Base-by-base conservation (phyloP, 2,888 invertebrate genomes). In the Steromphala cineraria region DNA sequence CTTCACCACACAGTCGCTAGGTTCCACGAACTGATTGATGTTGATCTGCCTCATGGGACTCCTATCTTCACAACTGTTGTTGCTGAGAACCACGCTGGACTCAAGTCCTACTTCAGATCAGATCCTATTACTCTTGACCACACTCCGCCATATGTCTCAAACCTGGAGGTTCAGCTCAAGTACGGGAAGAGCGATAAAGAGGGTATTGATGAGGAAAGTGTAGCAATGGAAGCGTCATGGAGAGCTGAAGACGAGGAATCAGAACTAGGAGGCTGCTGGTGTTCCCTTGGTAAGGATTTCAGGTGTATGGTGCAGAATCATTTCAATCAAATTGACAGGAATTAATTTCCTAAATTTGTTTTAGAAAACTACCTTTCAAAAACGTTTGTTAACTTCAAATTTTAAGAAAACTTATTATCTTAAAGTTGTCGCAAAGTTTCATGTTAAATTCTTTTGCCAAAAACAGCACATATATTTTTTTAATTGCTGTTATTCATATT, bases 1-100 rank as follows among this genome's bases (percentile, higher is more conserved):
- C 55, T 76, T 28, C 17, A 24, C 28, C 31, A 17, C 15, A 52
- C 31, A 19, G 28, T 28, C 13, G 36, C 36, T 21, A 24, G 52
- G 5, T 40, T 55, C 36, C 78, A 78, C 62, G 19, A 62, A 19
- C 19, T 78, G 28, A 40, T 55, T 19, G 56, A 55, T n/a, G 40
- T 40, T n/a, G 36, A 56, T n/a, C 19, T 62, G 36, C 78, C 78
- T 21, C 78, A 78, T 28, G 78, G 78, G 24, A 78, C 78, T n/a
- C 78, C 56, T 4, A 21, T 78, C 17, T 78, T n/a, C 17, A 53
- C 46, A 28, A 78, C 46, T 24, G 78, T 62, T n/a, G 21, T 46
- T 10, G 40, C 62, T 19, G 78, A 78, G 62, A 78, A 78, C 19
- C 8, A n/a, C 36, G 78, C 78, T 17, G 56, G 62, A 28, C 62